Conservation (phyloP, 2,113 vertebrate species). For the Mugil cephalus region DNA sequence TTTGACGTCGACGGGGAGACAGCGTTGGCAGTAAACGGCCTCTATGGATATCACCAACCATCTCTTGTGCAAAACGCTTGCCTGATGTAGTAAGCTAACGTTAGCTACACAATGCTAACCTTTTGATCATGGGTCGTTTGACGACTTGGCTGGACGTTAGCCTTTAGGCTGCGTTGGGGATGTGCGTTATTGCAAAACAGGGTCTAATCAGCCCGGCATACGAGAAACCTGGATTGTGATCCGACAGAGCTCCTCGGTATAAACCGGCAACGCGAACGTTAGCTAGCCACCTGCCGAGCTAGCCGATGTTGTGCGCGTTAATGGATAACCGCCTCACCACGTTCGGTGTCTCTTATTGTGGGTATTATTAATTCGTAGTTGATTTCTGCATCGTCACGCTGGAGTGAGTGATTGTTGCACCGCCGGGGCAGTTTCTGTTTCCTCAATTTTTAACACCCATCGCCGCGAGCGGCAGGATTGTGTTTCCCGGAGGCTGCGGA, state of each 20-base stretch:
- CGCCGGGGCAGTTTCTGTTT: constrained; percentile 10
- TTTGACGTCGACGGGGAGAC: not conserved
- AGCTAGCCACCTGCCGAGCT: constrained; percentile 63
- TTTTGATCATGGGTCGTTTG: constrained; percentile 57
- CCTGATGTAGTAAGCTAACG: constrained; percentile 62
- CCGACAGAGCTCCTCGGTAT: not conserved
- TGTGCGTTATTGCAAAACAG: constrained; percentile 14
- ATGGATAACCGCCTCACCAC: constrained; percentile 46
- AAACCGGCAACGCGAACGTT: constrained; percentile 59
- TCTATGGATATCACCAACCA: constrained; percentile 36
- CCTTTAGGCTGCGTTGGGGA: not conserved
- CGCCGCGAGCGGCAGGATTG: constrained; percentile 38
- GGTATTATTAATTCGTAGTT: constrained; percentile 40
- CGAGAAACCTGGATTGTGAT: not conserved
- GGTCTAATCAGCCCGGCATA: not conserved
- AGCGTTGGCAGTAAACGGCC: not conserved
- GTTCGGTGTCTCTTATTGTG: constrained; percentile 35
- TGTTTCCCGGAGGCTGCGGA: constrained; percentile 77
- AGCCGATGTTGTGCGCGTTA: constrained; percentile 63
- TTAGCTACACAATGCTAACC: constrained; percentile 66
- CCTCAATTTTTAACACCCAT: constrained; percentile 9
- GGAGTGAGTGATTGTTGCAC: constrained; percentile 37
- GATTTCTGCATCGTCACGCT: constrained; percentile 37
- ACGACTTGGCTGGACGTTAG: constrained; percentile 17
- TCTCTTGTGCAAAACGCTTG: constrained; percentile 25